Conservation (phyloP, 2,113 vertebrate species). For the Vanacampus margaritifer region DNA sequence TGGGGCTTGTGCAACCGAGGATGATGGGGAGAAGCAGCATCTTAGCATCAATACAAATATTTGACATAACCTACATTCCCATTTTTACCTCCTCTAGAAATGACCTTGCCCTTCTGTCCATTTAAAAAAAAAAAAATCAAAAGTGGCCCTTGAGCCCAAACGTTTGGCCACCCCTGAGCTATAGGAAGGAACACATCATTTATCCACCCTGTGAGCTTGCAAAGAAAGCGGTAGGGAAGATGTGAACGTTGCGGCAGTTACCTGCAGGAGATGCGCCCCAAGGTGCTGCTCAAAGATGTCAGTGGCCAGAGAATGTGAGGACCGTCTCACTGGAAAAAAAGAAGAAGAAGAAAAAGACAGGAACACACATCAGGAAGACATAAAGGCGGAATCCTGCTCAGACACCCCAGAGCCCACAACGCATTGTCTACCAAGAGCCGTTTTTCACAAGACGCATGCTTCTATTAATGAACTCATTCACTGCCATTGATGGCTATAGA, state of each 20-base stretch:
- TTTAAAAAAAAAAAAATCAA: too few relatives aligned
- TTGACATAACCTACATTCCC: not conserved
- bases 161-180: not conserved
- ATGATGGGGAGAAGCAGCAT: too few relatives aligned
- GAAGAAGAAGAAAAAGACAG: conserved; percentile 33
- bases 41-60: not conserved
- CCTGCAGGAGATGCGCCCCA: conserved; percentile 87
- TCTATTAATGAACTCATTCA: too few relatives aligned
- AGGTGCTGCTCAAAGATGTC: conserved; percentile 87
- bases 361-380: not conserved
- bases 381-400: not conserved
- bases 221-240: not conserved
- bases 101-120: not conserved
- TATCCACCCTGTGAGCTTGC: not conserved
- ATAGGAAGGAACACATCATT: not conserved
- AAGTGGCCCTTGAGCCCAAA: not conserved
- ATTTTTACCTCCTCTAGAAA: not conserved
- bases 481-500: too few relatives aligned
- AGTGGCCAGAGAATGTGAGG: conserved; percentile 69
- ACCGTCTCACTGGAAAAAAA: conserved; percentile 62
- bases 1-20: too few relatives aligned
- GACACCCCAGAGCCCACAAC: not conserved
- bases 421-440: not conserved
- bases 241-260: conserved; percentile 46
- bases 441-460: not conserved